Evolutionary conservation across 2,797 vertebrate species (phyloP).

Genomic region (Masticophis lateralis): DNA sequence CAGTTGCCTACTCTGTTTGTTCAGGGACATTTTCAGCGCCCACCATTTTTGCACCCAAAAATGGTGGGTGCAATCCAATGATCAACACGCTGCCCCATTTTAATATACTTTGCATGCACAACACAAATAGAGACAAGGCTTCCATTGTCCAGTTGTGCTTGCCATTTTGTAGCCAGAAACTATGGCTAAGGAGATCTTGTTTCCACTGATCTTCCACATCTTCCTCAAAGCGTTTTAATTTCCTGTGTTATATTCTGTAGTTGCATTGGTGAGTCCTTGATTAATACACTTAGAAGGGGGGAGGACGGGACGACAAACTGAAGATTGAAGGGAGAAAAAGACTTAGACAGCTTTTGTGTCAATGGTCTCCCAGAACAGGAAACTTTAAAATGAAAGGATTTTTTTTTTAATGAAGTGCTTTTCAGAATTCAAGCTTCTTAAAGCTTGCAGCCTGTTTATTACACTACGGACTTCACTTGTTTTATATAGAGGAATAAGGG

Average conservation of each 20-base stretch:
- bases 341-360: conserved; percentile 17
- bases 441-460: conserved; percentile 54
- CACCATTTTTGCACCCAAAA: not conserved
- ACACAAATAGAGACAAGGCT: not conserved
- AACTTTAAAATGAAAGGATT: conserved; percentile 65
- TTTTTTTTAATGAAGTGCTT: conserved; percentile 61
- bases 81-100: not conserved
- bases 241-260: not conserved
- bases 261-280: not conserved
- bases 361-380: conserved; percentile 41
- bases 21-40: not conserved
- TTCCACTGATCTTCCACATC: not conserved
- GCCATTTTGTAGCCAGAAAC: not conserved
- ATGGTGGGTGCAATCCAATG: not conserved
- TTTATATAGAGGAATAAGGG: conserved; percentile 38
- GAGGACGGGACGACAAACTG: rapidly evolving
- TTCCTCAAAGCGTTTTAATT: not conserved
- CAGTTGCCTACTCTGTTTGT: not conserved
- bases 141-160: not conserved
- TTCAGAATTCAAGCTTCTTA: conserved; percentile 59
- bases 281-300: rapidly evolving
- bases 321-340: not conserved
- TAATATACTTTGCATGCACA: not conserved
- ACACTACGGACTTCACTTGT: conserved; percentile 40
- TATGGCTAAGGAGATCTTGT: not conserved